Evolutionary conservation across 2,113 vertebrate genomes (phyloP).

Genomic region (Misgurnus anguillicaudatus): DNA sequence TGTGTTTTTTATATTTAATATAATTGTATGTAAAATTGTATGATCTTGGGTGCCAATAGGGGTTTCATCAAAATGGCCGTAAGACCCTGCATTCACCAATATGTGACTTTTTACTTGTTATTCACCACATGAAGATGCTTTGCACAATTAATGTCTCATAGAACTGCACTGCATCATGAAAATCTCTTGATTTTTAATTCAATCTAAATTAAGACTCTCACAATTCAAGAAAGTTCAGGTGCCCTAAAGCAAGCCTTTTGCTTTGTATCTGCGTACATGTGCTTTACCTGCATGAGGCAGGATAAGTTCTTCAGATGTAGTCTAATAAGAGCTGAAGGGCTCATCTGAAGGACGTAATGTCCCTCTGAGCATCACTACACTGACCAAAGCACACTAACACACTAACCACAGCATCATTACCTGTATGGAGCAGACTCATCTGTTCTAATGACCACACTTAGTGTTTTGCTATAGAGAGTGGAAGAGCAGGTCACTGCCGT

Average conservation of each 20-base stretch:
- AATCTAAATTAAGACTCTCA: conserved; percentile 10
- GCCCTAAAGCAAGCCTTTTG: conserved; percentile 13
- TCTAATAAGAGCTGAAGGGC: conserved; percentile 55
- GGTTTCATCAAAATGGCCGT: too few relatives aligned
- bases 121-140: background rate
- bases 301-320: conserved; percentile 25
- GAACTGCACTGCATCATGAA: background rate
- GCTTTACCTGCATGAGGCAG: conserved; percentile 24
- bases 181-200: background rate
- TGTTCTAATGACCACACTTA: conserved; percentile 8
- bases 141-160: background rate
- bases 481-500: background rate
- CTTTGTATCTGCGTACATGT: background rate
- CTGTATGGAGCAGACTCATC: conserved; percentile 35
- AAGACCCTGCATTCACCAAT: too few relatives aligned
- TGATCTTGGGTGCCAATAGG: too few relatives aligned
- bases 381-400: conserved; percentile 41
- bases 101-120: too few relatives aligned
- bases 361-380: conserved; percentile 37
- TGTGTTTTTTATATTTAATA: too few relatives aligned
- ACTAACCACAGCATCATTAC: conserved; percentile 39
- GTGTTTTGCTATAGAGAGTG: background rate
- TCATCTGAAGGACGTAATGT: conserved; percentile 51
- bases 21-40: too few relatives aligned
- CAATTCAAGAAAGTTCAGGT: background rate